These are phyloP conservation scores for Mythimna albipuncta DNA, from an alignment of 2,888 invertebrate species.

Conservation along the genomic window DNA sequence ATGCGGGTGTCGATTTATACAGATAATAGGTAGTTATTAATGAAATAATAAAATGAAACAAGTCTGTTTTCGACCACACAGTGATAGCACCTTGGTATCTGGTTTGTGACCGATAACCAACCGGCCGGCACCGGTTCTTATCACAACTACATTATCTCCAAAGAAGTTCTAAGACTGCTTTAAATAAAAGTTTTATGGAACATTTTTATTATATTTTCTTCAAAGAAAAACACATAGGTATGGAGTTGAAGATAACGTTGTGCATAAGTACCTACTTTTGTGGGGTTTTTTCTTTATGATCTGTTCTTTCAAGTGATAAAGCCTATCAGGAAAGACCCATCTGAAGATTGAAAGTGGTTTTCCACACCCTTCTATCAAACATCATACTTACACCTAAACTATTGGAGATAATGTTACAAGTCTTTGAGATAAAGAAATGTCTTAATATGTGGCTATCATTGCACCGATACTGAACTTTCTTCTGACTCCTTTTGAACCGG, in stretches of 20 bases:
- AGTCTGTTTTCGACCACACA: slow-evolving; percentile 8
- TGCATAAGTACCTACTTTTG: background rate
- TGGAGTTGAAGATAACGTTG: background rate
- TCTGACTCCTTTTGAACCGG: background rate
- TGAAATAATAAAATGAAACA: slow-evolving; percentile 23
- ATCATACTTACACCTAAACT: background rate
- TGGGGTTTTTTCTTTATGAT: slow-evolving; percentile 12
- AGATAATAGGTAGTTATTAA: too few species aligned
- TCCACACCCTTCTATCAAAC: background rate
- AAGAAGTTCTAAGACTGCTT: slow-evolving; percentile 5
- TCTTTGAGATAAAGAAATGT: slow-evolving; percentile 3
- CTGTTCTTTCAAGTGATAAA: background rate
- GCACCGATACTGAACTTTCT: background rate
- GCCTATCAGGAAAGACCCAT: slow-evolving; percentile 4
- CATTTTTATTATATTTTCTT: slow-evolving; percentile 2
- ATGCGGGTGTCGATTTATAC: too few species aligned
- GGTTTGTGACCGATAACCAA: slow-evolving; percentile 36
- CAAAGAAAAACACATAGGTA: slow-evolving; percentile 2
- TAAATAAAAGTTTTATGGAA: slow-evolving; percentile 9
- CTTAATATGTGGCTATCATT: background rate
- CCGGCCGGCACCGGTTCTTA: slow-evolving; percentile 31
- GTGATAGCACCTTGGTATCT: slow-evolving; percentile 28
- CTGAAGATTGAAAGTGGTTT: slow-evolving; percentile 14
- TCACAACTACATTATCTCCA: slow-evolving; percentile 34
- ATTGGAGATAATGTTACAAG: background rate